Evolutionary conservation across 1,140 invertebrate genomes (phyloP).

Genomic region (Ceratina australensis): DNA sequence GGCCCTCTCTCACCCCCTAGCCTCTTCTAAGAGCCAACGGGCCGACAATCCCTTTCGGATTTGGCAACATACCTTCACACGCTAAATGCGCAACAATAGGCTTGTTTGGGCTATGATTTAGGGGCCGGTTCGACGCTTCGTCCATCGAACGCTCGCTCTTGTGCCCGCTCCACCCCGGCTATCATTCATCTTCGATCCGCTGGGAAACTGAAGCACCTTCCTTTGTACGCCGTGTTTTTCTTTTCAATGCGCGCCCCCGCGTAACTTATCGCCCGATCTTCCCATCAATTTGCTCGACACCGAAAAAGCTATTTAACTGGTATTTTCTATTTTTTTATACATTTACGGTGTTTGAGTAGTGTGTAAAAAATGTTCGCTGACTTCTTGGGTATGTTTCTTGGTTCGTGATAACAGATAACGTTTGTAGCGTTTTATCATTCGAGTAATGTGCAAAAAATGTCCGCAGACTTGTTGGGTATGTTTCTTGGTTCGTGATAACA

Average conservation of each 20-base stretch:
- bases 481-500: too few relatives aligned
- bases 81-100: conserved; percentile 76
- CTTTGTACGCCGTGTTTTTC: conserved; percentile 54
- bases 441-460: too few relatives aligned
- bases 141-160: conserved; percentile 41
- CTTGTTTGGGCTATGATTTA: conserved; percentile 77
- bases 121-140: conserved; percentile 62
- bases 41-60: conserved; percentile 68
- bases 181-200: conserved; percentile 71
- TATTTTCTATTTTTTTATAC: background rate
- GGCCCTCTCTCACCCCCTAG: conserved; percentile 41
- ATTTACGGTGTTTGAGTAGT: too few relatives aligned
- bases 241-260: background rate
- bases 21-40: conserved; percentile 48
- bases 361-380: too few relatives aligned
- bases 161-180: conserved; percentile 38
- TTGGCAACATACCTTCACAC: conserved; percentile 76
- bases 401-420: too few relatives aligned
- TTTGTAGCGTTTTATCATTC: background rate
- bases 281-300: conserved; percentile 11
- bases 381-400: too few relatives aligned
- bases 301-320: background rate
- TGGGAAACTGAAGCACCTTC: conserved; percentile 57
- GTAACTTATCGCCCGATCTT: conserved; percentile 46
- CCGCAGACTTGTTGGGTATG: too few relatives aligned